These are phyloP conservation scores for Drosophila setosimentum DNA, from an alignment of 2,888 invertebrate genomes.

Conservation along the genomic window DNA sequence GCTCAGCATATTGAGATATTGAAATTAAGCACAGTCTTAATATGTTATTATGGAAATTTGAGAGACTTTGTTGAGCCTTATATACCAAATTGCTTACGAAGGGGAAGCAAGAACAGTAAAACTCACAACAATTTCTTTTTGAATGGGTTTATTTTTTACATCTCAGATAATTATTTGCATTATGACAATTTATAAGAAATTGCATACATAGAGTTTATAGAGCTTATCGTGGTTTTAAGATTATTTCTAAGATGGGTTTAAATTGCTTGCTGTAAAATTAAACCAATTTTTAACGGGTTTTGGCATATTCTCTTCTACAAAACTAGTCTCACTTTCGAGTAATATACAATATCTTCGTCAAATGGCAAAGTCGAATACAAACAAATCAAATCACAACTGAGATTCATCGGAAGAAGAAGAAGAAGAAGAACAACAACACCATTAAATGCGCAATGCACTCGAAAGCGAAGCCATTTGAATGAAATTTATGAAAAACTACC, in stretches of 20 bases:
- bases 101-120: background rate
- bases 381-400: background rate
- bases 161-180: background rate
- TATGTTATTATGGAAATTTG: constrained; percentile 35
- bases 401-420: background rate
- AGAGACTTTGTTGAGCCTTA: constrained; percentile 3
- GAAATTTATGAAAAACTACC: constrained; percentile 70
- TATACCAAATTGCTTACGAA: constrained; percentile 5
- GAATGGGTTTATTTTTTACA: background rate
- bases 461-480: constrained; percentile 55
- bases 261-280: too few species aligned
- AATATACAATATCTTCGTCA: background rate
- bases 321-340: background rate
- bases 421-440: constrained; percentile 1
- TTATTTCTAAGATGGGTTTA: background rate
- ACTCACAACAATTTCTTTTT: background rate
- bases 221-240: background rate
- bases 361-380: background rate
- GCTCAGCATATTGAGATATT: constrained; percentile 37
- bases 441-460: constrained; percentile 15
- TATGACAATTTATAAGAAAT: background rate
- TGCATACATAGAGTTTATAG: too few species aligned
- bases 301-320: background rate
- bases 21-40: constrained; percentile 43
- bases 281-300: background rate